Conservation (phyloP, 1,140 invertebrate genomes). For the Spodoptera frugiperda region DNA sequence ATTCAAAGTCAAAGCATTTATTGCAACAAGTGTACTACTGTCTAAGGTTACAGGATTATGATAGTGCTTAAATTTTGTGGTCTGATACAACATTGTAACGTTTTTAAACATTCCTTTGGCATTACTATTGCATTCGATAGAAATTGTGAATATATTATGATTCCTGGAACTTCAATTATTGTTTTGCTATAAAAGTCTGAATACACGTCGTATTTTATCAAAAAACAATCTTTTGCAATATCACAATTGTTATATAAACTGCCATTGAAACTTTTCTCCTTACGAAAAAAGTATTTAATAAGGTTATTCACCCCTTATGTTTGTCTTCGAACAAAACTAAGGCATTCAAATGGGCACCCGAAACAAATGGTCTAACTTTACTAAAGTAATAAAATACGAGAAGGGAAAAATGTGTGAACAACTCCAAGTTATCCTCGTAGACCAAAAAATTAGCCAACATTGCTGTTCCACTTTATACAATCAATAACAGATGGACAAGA, state of each 20-base stretch:
- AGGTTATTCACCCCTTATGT: neutral
- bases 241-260: neutral
- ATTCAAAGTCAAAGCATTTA: too few species aligned
- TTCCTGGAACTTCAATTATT: too few species aligned
- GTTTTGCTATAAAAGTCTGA: too few species aligned
- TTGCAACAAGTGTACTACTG: too few species aligned
- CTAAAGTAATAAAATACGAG: slow-evolving; percentile 24
- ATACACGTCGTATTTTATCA: too few species aligned
- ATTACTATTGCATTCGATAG: too few species aligned
- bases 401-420: slow-evolving; percentile 24
- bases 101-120: too few species aligned
- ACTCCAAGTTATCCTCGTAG: slow-evolving; percentile 29
- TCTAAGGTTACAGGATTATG: too few species aligned
- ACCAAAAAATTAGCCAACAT: slow-evolving; percentile 40
- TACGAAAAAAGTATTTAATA: slow-evolving; percentile 7
- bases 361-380: slow-evolving; percentile 7
- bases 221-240: too few species aligned
- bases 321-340: neutral
- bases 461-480: slow-evolving; percentile 2
- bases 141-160: too few species aligned
- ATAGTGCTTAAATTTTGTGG: too few species aligned
- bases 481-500: slow-evolving; percentile 25
- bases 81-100: too few species aligned
- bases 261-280: neutral
- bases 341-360: neutral